Percentiles rank a stretch among this genome's conserved stretches.
Conservation (phyloP, 2,888 invertebrate species). For the Drosophila quinaria region DNA sequence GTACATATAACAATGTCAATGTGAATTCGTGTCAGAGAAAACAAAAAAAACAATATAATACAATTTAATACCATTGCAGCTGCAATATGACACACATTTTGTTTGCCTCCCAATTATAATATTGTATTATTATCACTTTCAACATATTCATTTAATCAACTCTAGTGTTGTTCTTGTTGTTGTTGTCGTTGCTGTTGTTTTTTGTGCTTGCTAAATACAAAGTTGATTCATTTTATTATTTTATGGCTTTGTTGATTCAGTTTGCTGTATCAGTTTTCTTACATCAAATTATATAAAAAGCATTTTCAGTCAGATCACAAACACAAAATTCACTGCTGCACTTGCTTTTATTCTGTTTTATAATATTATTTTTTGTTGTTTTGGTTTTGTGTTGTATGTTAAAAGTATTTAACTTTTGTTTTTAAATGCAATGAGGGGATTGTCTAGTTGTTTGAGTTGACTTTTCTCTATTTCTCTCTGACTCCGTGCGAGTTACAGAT, state of each 20-base stretch:
- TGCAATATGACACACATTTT: constrained; percentile 29
- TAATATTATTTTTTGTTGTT: constrained; percentile 1
- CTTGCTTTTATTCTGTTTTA: background rate
- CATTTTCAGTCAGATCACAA: constrained; percentile 14
- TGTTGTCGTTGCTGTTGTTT: background rate
- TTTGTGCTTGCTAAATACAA: constrained; percentile 18
- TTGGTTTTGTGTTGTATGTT: constrained; percentile 8
- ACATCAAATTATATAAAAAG: constrained; percentile 25
- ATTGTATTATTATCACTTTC: constrained; percentile 28
- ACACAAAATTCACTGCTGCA: constrained; percentile 6
- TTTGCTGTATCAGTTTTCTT: constrained; percentile 12
- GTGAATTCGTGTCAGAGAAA: background rate
- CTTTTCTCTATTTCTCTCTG: constrained; percentile 5
- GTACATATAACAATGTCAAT: background rate
- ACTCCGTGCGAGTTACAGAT: constrained; percentile 8
- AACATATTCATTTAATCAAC: constrained; percentile 35
- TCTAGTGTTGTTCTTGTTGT: constrained; percentile 1
- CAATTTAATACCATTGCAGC: constrained; percentile 18
- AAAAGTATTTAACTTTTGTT: constrained; percentile 2
- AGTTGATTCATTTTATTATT: constrained; percentile 15
- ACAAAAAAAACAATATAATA: background rate
- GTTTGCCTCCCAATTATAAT: constrained; percentile 11
- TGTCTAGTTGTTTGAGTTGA: constrained; percentile 11
- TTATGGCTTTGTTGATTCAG: constrained; percentile 17
- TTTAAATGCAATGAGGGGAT: background rate